Conservation (phyloP, 2,113 vertebrate species). For the Scartelaos histophorus region DNA sequence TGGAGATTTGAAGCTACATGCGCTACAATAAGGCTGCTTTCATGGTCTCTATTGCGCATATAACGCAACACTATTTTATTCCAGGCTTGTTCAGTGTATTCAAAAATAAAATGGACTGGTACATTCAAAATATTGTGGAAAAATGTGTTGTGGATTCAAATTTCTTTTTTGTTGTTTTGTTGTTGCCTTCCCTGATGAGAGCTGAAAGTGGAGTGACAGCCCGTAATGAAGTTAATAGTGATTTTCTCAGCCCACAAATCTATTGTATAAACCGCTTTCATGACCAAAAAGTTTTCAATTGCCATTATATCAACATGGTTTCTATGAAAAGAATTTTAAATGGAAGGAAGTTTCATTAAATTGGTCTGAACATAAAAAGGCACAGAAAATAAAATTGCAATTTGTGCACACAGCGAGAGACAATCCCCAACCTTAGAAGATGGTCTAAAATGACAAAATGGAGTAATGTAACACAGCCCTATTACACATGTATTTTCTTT, state of each 20-base stretch:
- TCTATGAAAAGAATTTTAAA: slow-evolving; percentile 48
- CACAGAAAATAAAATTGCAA: slow-evolving; percentile 37
- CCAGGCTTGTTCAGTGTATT: neutral
- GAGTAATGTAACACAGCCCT: slow-evolving; percentile 54
- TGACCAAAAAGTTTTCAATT: slow-evolving; percentile 40
- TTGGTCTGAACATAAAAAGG: slow-evolving; percentile 45
- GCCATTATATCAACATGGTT: slow-evolving; percentile 42
- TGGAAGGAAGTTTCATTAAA: slow-evolving; percentile 45
- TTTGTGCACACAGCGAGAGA: slow-evolving; percentile 58
- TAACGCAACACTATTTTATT: neutral
- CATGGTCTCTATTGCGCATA: neutral
- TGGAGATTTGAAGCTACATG: slow-evolving; percentile 63
- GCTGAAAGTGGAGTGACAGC: slow-evolving; percentile 24
- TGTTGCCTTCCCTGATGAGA: slow-evolving; percentile 22
- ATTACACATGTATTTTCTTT: slow-evolving; percentile 63
- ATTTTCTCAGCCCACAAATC: slow-evolving; percentile 25
- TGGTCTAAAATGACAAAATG: slow-evolving; percentile 58
- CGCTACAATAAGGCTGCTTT: neutral
- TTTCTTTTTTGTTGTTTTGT: slow-evolving; percentile 23
- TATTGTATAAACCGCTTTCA: slow-evolving; percentile 34
- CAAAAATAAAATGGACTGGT: neutral
- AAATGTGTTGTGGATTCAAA: neutral
- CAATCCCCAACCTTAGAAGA: slow-evolving; percentile 56
- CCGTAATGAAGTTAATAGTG: slow-evolving; percentile 38
- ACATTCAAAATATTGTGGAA: neutral